A percentile compares a stretch with the other conserved stretches of the same genome.
These are phyloP conservation scores for Leucophenga maculata DNA, from an alignment of 2,888 invertebrate genomes.

Conservation along the genomic window DNA sequence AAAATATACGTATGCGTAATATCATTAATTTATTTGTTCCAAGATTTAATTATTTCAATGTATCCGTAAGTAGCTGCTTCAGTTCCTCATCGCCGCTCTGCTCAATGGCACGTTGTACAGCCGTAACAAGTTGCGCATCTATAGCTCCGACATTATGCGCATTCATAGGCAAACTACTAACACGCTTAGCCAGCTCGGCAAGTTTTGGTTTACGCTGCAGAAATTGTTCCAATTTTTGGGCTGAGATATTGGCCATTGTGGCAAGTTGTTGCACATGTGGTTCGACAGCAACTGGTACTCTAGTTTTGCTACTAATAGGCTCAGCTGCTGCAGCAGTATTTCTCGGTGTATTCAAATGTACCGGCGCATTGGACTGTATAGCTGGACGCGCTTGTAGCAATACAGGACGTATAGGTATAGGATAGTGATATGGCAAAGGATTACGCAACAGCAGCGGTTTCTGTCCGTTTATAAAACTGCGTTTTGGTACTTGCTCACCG, in stretches of 20 bases:
- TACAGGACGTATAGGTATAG: constrained; percentile 56
- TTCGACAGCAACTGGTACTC: constrained; percentile 27
- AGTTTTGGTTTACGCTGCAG: constrained; percentile 60
- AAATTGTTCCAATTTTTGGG: constrained; percentile 49
- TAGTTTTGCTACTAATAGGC: not conserved
- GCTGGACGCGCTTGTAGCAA: not conserved
- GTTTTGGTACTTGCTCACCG: not conserved
- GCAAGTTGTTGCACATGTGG: constrained; percentile 56
- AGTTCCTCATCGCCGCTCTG: constrained; percentile 56
- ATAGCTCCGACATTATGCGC: constrained; percentile 45
- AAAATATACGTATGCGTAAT: no score
- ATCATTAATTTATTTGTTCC: not conserved
- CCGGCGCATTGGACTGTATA: constrained; percentile 6
- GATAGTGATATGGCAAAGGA: constrained; percentile 61
- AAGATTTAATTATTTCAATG: constrained; percentile 49
- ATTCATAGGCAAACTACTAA: constrained; percentile 56
- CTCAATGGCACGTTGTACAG: constrained; percentile 56
- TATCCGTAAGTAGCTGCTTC: constrained; percentile 50
- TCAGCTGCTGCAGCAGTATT: not conserved
- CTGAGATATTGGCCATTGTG: constrained; percentile 50
- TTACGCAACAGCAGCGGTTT: constrained; percentile 12
- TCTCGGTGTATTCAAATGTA: constrained; percentile 60
- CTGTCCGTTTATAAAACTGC: not conserved
- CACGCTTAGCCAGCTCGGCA: constrained; percentile 55
- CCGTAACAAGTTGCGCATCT: constrained; percentile 54